These are phyloP conservation scores for Varanus komodoensis DNA, from an alignment of 2,113 vertebrate genomes.

Conservation along the genomic window DNA sequence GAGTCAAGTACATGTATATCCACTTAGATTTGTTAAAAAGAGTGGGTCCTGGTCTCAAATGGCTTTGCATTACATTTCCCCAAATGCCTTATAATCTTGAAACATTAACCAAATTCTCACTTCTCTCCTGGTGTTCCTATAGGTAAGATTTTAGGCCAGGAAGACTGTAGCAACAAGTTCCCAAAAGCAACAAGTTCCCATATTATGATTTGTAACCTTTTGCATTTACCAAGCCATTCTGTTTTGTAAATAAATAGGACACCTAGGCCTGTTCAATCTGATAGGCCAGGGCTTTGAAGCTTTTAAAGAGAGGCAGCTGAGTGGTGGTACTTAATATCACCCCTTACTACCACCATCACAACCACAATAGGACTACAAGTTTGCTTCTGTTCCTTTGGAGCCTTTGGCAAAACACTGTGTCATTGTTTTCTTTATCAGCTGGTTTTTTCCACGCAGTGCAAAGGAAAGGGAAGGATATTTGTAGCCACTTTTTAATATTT, in stretches of 20 bases:
- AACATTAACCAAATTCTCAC: slow-evolving; percentile 5
- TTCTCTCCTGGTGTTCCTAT: rapidly evolving
- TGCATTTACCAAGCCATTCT: background rate
- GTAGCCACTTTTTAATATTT: slow-evolving; percentile 23
- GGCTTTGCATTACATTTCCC: too few species aligned
- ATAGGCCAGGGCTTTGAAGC: background rate
- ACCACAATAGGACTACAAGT: slow-evolving; percentile 31
- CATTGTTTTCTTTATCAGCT: slow-evolving; percentile 49
- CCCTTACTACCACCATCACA: slow-evolving; percentile 4
- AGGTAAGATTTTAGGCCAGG: background rate
- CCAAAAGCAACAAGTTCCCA: background rate
- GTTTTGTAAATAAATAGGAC: rapidly evolving
- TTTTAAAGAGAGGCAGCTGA: slow-evolving; percentile 24
- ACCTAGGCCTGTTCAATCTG: slow-evolving; percentile 44
- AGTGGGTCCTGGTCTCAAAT: too few species aligned
- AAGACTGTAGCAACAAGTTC: background rate
- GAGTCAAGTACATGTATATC: too few species aligned
- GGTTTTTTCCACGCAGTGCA: slow-evolving; percentile 40
- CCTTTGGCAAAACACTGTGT: slow-evolving; percentile 38
- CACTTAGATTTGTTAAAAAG: too few species aligned
- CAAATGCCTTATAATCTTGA: background rate
- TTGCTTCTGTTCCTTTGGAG: slow-evolving; percentile 53
- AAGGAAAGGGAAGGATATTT: slow-evolving; percentile 38
- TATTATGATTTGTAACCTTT: background rate
- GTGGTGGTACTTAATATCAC: background rate